phyloP scores from a whole-genome alignment of 2,113 vertebrate species.

The Etia nguti region DNA sequence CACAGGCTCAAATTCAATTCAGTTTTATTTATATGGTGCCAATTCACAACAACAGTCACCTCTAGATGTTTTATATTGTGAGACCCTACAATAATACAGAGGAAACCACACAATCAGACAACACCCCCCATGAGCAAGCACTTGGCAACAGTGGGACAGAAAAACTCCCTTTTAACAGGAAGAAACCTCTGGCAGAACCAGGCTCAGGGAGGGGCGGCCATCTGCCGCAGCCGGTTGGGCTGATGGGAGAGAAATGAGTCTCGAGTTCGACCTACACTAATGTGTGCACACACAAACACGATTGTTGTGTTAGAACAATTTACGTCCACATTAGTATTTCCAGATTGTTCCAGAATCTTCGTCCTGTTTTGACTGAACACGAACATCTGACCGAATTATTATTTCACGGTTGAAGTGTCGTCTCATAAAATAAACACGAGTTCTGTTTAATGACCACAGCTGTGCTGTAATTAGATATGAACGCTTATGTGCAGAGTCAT shows the following conservation, averaged over 20 bases:
- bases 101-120: neutral
- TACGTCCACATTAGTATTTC: neutral
- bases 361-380: neutral
- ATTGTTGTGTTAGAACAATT: neutral
- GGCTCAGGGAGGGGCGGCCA: neutral
- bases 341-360: neutral
- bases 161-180: neutral
- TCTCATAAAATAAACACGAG: neutral
- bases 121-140: neutral
- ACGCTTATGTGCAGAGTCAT: neutral
- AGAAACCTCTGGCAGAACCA: neutral
- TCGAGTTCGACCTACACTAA: neutral
- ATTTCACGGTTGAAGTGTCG: neutral
- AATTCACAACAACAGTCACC: neutral
- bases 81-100: neutral
- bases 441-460: neutral
- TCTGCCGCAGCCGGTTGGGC: no score
- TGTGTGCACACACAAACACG: neutral
- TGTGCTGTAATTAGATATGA: neutral
- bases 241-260: neutral
- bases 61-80: neutral
- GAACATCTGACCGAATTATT: neutral
- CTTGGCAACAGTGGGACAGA: neutral
- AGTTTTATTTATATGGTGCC: accelerated
- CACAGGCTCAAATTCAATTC: neutral